Base-by-base conservation (phyloP, 1,140 invertebrate genomes). In the Macrotrachela quadricornifera region DNA sequence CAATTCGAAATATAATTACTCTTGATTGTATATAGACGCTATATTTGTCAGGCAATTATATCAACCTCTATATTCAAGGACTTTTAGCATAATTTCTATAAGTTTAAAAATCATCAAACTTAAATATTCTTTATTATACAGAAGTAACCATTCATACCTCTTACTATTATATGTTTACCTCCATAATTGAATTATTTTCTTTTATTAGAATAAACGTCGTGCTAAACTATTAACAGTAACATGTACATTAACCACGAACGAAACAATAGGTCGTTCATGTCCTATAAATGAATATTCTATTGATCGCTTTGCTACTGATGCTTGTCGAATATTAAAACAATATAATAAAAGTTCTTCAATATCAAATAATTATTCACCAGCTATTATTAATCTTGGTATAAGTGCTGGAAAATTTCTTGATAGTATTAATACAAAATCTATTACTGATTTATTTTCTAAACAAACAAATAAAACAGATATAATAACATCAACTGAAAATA, bases 371-470 rank as follows among this genome's bases (percentile, higher is more conserved):
- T 66, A 64, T 64, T 55, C 56, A 38, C 70, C 70, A n/a, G 58
- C 67, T 1, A 75, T 85, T 15, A 76, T 75, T 53, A 80, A 77
- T 63, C 66, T 85, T 10, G 79, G 80, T 9, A 69, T 85, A 3
- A 80, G 80, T 57, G 81, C 79, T 16, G 76, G 78, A 2, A 85
- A 85, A 67, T 86, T 86, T 71, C 72, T 79, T 60, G 73, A 78
- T 57, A 64, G 62, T 44, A 76, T 75, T 57, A 76, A 77, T 45
- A 49, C 59, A 18, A 54, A 46, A 21, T 62, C 60, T 36, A 67
- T 71, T 40, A 57, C 61, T 11, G 53, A 55, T 37, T 62, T 66
- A 56, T 65, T 69, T 57, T 49, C 53, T 15, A 40, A 56, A 30
- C 52, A 45, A 43, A 40, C 49, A 16, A 48, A 46, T n/a, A 42